These are phyloP conservation scores for Gymnopithys bicolor DNA, from an alignment of 2,797 vertebrate species.

Conservation along the genomic window DNA sequence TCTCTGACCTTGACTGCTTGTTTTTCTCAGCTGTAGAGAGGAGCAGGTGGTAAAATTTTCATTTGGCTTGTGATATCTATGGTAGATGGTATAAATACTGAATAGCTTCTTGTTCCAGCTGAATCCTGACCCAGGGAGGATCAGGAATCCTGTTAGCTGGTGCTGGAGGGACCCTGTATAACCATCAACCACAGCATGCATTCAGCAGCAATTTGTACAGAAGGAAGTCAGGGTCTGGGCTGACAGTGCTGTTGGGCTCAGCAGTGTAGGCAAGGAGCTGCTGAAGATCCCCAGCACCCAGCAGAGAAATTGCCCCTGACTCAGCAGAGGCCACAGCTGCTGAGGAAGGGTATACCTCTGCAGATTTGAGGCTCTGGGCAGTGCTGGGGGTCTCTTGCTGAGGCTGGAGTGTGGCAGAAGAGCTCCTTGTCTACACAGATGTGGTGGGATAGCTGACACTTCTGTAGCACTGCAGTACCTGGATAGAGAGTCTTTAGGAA, in stretches of 20 bases:
- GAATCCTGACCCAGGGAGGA: background rate
- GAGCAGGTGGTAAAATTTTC: background rate
- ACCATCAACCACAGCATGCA: fast-evolving
- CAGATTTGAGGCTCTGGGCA: background rate
- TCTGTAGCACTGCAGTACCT: background rate
- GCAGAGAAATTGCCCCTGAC: background rate
- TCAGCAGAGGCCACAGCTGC: background rate
- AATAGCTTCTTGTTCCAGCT: background rate
- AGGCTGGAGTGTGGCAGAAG: background rate
- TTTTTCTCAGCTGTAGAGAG: background rate
- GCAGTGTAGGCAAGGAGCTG: background rate
- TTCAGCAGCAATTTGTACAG: background rate
- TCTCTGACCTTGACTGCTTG: background rate
- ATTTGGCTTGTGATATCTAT: background rate
- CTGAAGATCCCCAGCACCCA: fast-evolving
- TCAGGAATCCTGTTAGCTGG: background rate
- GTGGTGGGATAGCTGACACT: background rate
- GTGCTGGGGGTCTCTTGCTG: background rate
- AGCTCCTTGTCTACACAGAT: background rate
- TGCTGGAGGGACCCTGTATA: background rate
- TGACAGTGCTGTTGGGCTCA: background rate
- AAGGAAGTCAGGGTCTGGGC: background rate
- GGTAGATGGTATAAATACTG: background rate
- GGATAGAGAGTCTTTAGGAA: background rate
- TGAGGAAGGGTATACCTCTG: background rate